A percentile compares a stretch with the other conserved stretches of the same genome.
Conservation (phyloP, 2,113 vertebrate species). For the Stomatorhinus ivindoensis region DNA sequence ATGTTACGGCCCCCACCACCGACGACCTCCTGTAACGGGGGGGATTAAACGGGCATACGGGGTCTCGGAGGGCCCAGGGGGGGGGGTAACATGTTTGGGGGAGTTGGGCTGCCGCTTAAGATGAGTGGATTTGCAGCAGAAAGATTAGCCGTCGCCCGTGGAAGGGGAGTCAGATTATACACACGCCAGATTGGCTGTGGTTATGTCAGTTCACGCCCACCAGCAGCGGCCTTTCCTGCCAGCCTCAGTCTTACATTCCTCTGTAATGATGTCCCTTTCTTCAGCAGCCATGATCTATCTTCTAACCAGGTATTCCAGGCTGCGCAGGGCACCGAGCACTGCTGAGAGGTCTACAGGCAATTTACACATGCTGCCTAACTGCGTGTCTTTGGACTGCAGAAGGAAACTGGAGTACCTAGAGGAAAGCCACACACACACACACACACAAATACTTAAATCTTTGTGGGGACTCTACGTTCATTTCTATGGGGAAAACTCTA, state of each 20-base stretch:
- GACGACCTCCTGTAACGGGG: neutral
- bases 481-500: too few relatives aligned
- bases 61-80: neutral
- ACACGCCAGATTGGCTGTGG: neutral
- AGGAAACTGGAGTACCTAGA: neutral
- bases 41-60: neutral
- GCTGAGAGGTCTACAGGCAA: neutral
- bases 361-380: neutral
- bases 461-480: too few relatives aligned
- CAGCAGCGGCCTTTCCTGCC: neutral
- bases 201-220: neutral
- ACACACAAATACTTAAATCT: too few relatives aligned
- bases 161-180: neutral
- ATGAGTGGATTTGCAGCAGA: neutral
- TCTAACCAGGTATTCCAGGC: neutral
- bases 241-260: neutral
- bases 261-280: neutral
- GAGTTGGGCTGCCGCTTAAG: neutral
- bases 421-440: neutral
- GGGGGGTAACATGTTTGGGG: neutral
- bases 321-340: neutral
- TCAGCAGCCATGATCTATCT: neutral
- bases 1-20: neutral
- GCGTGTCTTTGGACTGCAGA: neutral
- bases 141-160: neutral